Conservation (phyloP, 2,888 invertebrate species). For the Panorpa germanica region DNA sequence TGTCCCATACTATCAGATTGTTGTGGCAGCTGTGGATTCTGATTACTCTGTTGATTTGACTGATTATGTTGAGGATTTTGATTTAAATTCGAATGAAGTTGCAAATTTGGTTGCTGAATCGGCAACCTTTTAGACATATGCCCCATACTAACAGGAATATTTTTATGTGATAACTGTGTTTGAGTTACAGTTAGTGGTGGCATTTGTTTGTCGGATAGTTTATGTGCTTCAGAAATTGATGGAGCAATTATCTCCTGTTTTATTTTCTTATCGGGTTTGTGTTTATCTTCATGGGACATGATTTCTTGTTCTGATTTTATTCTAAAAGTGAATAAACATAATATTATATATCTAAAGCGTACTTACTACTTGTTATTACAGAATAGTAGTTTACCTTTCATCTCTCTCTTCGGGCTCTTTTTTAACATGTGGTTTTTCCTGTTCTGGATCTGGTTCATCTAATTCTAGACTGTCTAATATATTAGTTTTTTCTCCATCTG, state of each 20-base stretch:
- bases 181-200: too few species aligned
- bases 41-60: conserved; percentile 15
- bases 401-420: conserved; percentile 18
- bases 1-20: conserved; percentile 18
- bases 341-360: too few species aligned
- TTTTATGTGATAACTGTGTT: conserved; percentile 19
- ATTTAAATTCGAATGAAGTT: conserved; percentile 6
- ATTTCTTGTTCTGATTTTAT: too few species aligned
- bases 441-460: conserved; percentile 54
- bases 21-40: conserved; percentile 19
- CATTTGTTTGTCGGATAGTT: too few species aligned
- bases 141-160: conserved; percentile 10
- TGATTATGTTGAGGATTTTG: conserved; percentile 8
- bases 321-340: too few species aligned
- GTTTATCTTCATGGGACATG: too few species aligned
- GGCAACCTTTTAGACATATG: conserved; percentile 10
- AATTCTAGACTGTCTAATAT: conserved; percentile 72
- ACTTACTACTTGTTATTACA: too few species aligned
- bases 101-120: conserved; percentile 10
- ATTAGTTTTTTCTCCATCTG: conserved; percentile 63
- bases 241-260: too few species aligned
- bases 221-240: too few species aligned
- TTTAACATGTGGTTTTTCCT: conserved; percentile 38
- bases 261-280: too few species aligned
- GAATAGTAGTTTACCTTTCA: not conserved